phyloP scores from a whole-genome alignment of 1,140 invertebrate genomes.

The Helicoverpa zea region DNA sequence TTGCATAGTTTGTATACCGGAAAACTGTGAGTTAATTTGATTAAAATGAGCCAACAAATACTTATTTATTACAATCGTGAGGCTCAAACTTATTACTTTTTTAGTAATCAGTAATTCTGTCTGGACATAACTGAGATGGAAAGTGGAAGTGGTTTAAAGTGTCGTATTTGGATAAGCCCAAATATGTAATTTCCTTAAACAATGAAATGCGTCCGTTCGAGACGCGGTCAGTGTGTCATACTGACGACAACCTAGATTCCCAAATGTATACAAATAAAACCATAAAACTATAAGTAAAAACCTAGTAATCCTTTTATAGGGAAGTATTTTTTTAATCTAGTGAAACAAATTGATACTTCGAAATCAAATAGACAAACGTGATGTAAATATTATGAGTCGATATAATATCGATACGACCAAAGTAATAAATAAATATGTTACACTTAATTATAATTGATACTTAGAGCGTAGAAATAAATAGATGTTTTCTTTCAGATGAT shows the following conservation, averaged over 20 bases:
- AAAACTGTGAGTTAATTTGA: conserved; percentile 43
- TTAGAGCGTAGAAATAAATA: no score
- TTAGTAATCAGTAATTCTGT: not conserved
- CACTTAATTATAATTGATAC: no score
- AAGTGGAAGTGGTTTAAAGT: conserved; percentile 23
- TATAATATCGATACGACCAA: not conserved
- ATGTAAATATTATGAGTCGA: not conserved
- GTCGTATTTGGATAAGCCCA: not conserved
- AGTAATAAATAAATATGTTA: no score
- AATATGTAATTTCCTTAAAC: conserved; percentile 35
- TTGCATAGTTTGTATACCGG: conserved; percentile 31
- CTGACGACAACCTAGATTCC: conserved; percentile 19
- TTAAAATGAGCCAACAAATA: conserved; percentile 23
- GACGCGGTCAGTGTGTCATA: conserved; percentile 28
- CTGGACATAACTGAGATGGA: conserved; percentile 8
- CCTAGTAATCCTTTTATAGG: no score
- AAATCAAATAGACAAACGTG: not conserved
- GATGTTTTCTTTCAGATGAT: no score
- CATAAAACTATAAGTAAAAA: not conserved
- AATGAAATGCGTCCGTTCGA: not conserved
- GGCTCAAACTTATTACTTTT: not conserved
- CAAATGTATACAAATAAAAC: not conserved
- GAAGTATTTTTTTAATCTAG: no score
- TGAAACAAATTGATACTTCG: no score
- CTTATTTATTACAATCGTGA: conserved; percentile 22